phyloP scores from a whole-genome alignment of 2,888 invertebrate genomes.

The Aphodius sticticus region DNA sequence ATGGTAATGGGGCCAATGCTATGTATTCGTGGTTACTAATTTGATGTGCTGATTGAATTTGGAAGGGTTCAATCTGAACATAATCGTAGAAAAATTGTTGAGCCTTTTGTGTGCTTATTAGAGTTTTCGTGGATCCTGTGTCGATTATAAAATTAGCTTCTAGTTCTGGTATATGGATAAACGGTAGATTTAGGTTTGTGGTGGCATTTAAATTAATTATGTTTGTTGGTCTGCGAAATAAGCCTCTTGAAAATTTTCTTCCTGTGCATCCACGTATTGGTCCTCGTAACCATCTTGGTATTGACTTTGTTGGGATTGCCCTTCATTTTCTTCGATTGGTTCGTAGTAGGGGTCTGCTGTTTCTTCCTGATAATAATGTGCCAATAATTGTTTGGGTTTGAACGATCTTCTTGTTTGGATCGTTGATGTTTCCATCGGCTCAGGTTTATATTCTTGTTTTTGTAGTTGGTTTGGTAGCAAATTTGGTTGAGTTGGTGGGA shows the following conservation, averaged over 20 bases:
- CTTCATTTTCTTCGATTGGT: not conserved
- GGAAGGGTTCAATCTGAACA: no score
- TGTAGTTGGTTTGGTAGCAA: not conserved
- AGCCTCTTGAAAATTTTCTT: not conserved
- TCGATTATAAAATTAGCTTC: slow-evolving; percentile 6
- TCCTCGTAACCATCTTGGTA: not conserved
- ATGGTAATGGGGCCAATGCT: slow-evolving; percentile 9
- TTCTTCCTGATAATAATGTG: not conserved
- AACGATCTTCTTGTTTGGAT: not conserved
- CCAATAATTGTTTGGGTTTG: no score
- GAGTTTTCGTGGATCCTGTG: slow-evolving; percentile 13
- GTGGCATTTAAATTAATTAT: not conserved
- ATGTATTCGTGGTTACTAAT: not conserved
- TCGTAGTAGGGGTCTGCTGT: not conserved
- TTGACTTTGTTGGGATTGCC: not conserved
- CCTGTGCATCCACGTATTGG: not conserved
- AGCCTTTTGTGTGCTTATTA: slow-evolving; percentile 15
- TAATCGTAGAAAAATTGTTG: not conserved
- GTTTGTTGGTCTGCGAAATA: not conserved
- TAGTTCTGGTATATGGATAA: not conserved
- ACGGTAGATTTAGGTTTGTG: not conserved
- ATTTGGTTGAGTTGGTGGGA: not conserved
- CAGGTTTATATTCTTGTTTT: not conserved
- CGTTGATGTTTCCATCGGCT: not conserved
- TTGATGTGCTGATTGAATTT: not conserved